A percentile compares a stretch with the other conserved stretches of the same genome.
Evolutionary conservation across 30 jellyfish, hydroid and myxozoan species (phyloP).

Genomic region (Catostylus mosaicus): DNA sequence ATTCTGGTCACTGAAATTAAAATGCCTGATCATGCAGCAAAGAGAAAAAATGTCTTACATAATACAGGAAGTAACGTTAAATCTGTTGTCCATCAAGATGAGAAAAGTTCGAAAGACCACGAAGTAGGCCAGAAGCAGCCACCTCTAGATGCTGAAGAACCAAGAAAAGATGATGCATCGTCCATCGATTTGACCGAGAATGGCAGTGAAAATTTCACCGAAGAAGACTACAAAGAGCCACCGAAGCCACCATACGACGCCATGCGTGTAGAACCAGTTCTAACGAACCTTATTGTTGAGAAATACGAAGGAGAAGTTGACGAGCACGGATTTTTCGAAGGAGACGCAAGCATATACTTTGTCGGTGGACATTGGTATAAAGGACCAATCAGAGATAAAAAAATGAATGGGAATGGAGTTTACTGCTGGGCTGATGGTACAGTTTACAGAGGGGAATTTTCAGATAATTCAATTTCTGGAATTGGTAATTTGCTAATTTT

Average conservation of each 20-base stretch:
- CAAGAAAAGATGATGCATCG: neutral
- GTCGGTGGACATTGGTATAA: slow-evolving; percentile 76
- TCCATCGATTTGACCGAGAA: neutral
- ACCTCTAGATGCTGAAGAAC: slow-evolving; percentile 8
- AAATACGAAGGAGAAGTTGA: slow-evolving; percentile 76
- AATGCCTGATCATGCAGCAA: slow-evolving; percentile 55
- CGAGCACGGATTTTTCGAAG: slow-evolving; percentile 55
- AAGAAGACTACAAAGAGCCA: slow-evolving; percentile 1
- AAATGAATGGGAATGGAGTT: slow-evolving; percentile 93
- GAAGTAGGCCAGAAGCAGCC: slow-evolving; percentile 2
- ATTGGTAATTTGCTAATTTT: no score
- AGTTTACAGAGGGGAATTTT: slow-evolving; percentile 80
- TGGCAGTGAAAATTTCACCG: neutral
- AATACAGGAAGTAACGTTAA: slow-evolving; percentile 26
- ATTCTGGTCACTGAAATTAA: neutral
- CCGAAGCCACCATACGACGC: slow-evolving; percentile 66
- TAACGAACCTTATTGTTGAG: slow-evolving; percentile 64
- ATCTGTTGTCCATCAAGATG: slow-evolving; percentile 20
- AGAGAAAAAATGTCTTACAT: slow-evolving; percentile 36
- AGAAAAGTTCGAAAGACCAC: neutral
- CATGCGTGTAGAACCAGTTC: slow-evolving; percentile 82
- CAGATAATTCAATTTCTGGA: slow-evolving; percentile 67
- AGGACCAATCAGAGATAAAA: slow-evolving; percentile 72
- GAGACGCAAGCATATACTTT: slow-evolving; percentile 51
- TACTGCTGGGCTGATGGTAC: slow-evolving; percentile 89